Conservation (phyloP, 64 coral and sea anemone genomes). For the Actinia tenebrosa region DNA sequence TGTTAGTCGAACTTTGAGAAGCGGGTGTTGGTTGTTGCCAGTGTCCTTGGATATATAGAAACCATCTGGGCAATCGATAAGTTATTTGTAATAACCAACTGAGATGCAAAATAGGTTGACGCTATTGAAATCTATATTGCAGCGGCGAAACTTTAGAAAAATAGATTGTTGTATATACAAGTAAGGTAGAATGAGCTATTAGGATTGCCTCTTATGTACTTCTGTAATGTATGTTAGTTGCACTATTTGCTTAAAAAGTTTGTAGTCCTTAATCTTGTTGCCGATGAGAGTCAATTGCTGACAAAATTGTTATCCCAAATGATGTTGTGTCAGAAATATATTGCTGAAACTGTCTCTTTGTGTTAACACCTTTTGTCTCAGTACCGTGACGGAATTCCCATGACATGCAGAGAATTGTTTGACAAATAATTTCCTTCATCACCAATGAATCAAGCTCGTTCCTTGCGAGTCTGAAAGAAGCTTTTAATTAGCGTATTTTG, state of each 20-base stretch:
- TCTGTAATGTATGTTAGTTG: neutral
- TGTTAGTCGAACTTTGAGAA: neutral
- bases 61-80: neutral
- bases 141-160: neutral
- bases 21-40: neutral
- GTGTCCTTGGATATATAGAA: neutral
- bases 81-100: neutral
- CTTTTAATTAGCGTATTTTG: neutral
- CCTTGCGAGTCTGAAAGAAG: neutral
- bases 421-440: neutral
- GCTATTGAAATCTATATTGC: neutral
- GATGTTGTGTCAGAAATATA: neutral
- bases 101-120: neutral
- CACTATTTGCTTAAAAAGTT: slow-evolving; percentile 22
- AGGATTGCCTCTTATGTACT: neutral
- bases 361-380: neutral
- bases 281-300: neutral
- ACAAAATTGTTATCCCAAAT: slow-evolving; percentile 13
- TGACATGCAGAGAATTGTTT: neutral
- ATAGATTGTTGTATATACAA: neutral
- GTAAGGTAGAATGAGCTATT: neutral
- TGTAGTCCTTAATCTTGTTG: neutral
- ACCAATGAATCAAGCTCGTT: neutral
- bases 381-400: neutral
- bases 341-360: neutral